phyloP scores from a whole-genome alignment of 2,888 invertebrate species.

The Amorpha juglandis region DNA sequence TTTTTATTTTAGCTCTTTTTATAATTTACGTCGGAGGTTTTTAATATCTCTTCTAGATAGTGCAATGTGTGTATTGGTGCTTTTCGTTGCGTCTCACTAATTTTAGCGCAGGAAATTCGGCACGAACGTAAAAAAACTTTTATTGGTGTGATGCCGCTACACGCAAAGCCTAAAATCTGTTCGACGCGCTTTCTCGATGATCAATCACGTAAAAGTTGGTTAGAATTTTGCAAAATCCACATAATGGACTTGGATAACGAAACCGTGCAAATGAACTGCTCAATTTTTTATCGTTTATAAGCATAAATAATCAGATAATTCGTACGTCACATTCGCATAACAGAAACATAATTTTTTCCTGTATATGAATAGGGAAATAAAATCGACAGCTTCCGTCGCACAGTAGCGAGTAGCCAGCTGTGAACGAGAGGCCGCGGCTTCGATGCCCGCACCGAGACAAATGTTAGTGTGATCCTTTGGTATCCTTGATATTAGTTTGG shows the following conservation, averaged over 20 bases:
- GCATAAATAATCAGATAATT: too few relatives aligned
- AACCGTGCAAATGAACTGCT: background rate
- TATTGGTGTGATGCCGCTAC: constrained; percentile 16
- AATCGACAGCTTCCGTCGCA: too few relatives aligned
- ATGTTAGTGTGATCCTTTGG: too few relatives aligned
- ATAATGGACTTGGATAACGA: background rate
- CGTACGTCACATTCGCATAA: too few relatives aligned
- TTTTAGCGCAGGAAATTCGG: constrained; percentile 26
- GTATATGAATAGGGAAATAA: too few relatives aligned
- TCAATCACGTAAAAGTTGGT: constrained; percentile 1
- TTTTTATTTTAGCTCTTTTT: background rate
- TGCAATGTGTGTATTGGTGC: background rate
- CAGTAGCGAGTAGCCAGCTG: too few relatives aligned
- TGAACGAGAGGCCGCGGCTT: too few relatives aligned
- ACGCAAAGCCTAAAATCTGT: constrained; percentile 26
- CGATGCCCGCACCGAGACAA: too few relatives aligned
- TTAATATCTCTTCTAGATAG: constrained; percentile 7
- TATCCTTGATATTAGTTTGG: too few relatives aligned
- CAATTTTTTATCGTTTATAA: background rate
- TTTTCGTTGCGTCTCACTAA: constrained; percentile 24
- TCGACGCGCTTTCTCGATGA: constrained; percentile 23
- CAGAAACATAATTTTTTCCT: too few relatives aligned
- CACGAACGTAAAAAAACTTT: constrained; percentile 28
- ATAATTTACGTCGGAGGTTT: background rate
- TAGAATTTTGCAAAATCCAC: background rate